Conservation (phyloP, 2,113 vertebrate species). For the Platichthys stellatus region DNA sequence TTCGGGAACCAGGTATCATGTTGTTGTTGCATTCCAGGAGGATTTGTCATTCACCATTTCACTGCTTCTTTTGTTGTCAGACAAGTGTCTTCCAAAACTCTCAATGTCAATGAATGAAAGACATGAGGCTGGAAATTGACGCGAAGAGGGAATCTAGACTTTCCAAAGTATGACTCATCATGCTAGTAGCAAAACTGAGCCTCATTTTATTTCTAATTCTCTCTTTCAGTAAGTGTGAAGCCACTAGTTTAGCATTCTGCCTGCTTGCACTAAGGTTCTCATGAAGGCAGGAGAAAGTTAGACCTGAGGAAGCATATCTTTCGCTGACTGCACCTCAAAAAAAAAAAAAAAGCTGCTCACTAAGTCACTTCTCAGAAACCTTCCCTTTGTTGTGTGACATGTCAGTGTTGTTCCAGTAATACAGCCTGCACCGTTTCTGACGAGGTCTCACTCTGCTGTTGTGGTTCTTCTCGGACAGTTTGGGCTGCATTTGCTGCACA, state of each 20-base stretch:
- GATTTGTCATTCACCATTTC: neutral
- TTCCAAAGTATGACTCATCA: constrained; percentile 34
- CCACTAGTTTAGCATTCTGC: neutral
- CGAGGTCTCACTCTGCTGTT: constrained; percentile 62
- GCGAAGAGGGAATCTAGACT: constrained; percentile 5
- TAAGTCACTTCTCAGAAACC: constrained; percentile 58
- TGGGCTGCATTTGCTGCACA: constrained; percentile 86
- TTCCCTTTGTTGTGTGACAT: constrained; percentile 58
- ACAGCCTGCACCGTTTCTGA: constrained; percentile 28
- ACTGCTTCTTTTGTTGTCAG: neutral
- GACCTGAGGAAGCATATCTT: constrained; percentile 38
- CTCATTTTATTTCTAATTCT: neutral
- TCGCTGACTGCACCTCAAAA: constrained; percentile 34
- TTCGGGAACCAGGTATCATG: neutral
- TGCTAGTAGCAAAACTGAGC: constrained; percentile 3
- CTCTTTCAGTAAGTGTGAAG: neutral
- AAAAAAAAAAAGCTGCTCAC: neutral
- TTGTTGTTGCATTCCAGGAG: neutral
- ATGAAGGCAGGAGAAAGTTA: neutral
- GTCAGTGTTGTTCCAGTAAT: constrained; percentile 60
- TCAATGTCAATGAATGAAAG: neutral
- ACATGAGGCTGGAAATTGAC: constrained; percentile 3
- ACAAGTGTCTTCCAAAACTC: neutral
- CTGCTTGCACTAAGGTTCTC: neutral
- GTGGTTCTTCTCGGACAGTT: constrained; percentile 78